phyloP scores from a whole-genome alignment of 2,797 vertebrate genomes.

The Florisuga fusca region DNA sequence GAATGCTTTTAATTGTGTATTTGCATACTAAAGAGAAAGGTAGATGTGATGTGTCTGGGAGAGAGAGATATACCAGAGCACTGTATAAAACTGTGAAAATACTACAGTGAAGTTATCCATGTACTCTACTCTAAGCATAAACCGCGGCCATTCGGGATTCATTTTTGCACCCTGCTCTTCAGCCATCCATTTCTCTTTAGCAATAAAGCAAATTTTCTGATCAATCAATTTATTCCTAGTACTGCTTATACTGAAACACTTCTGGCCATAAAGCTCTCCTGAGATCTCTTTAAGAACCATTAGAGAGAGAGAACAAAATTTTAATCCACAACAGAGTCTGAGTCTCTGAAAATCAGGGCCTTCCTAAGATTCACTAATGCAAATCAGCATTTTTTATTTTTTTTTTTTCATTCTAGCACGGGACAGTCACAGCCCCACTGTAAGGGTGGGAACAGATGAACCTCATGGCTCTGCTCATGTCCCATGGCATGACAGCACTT shows the following conservation, averaged over 20 bases:
- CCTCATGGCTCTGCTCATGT: not conserved
- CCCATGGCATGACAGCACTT: not conserved
- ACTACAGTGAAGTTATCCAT: not conserved
- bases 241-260: not conserved
- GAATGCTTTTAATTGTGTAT: slow-evolving; percentile 68
- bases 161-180: not conserved
- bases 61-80: not conserved
- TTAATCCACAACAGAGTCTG: not conserved
- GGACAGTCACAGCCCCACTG: not conserved
- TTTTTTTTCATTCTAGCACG: not conserved
- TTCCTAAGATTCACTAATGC: not conserved
- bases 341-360: not conserved
- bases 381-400: not conserved
- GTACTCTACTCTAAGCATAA: not conserved
- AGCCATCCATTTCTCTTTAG: not conserved
- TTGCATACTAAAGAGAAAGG: slow-evolving; percentile 57
- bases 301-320: not conserved
- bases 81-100: not conserved
- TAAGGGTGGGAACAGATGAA: not conserved
- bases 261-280: not conserved
- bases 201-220: not conserved
- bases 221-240: not conserved
- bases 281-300: not conserved
- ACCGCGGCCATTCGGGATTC: not conserved
- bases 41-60: not conserved